A percentile compares a stretch with the other conserved stretches of the same genome.
phyloP scores from a whole-genome alignment of 92 coral and sea anemone genomes.

The Siderastrea radians region DNA sequence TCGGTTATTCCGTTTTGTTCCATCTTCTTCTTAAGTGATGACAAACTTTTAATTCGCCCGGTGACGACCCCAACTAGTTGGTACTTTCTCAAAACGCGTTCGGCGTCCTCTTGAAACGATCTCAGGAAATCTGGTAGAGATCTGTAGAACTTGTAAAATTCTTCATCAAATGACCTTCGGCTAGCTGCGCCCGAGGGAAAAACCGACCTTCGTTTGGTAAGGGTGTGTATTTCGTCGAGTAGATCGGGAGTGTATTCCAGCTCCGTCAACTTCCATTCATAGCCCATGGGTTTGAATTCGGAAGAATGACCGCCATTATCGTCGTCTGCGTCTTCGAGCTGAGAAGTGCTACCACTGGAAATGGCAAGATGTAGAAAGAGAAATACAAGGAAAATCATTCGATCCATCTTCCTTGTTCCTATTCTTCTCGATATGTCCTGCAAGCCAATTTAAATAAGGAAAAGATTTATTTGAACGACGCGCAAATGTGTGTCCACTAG shows the following conservation, averaged over 20 bases:
- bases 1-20: slow-evolving; percentile 15
- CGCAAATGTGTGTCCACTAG: too few relatives aligned
- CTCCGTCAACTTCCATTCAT: slow-evolving; percentile 33
- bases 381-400: background rate
- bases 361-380: background rate
- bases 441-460: too few relatives aligned
- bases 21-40: slow-evolving; percentile 37
- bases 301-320: slow-evolving; percentile 59
- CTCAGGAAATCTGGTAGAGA: slow-evolving; percentile 21
- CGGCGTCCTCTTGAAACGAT: slow-evolving; percentile 7
- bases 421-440: too few relatives aligned
- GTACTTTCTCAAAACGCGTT: background rate
- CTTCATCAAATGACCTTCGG: background rate
- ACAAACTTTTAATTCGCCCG: slow-evolving; percentile 42
- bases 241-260: background rate
- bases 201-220: background rate
- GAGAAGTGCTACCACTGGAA: background rate
- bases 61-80: slow-evolving; percentile 29
- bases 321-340: slow-evolving; percentile 40
- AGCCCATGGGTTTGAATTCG: slow-evolving; percentile 53
- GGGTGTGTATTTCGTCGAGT: background rate
- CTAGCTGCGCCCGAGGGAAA: background rate
- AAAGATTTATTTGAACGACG: too few relatives aligned
- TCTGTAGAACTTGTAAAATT: slow-evolving; percentile 17
- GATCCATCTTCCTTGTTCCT: background rate